Base-by-base conservation (phyloP, 2,113 vertebrate species). In the Aptenodytes patagonicus region DNA sequence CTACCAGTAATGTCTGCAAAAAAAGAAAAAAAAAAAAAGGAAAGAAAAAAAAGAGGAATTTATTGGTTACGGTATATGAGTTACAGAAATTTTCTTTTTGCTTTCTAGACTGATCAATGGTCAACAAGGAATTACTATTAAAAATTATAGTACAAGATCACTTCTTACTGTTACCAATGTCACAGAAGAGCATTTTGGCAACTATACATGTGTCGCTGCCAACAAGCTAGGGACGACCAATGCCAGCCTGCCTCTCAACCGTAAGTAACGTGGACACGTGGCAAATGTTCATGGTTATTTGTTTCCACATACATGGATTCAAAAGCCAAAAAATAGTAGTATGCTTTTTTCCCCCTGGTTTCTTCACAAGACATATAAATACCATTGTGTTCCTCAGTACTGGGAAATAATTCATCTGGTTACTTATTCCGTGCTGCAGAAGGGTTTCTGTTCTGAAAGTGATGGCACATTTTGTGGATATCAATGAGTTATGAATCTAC, bases 121-220 rank as follows among this genome's bases (percentile, higher is more conserved):
- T 77, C 98, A 98, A 93, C 99, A 99, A 98, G 99, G 99, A 95
- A 99, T 99, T 91, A 98, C 99, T 92, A 99, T 99, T 98, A 99
- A 99, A 98, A 99, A 98, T 97, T 99, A 99, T 96, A 99, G 98
- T 97, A 99, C 99, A 94, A 99, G 99, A 99, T 99, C 99, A 95
- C 97, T 99, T 96, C 99, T 99, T 96, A 99, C 99, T 88, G 98
- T 99, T 95, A 99, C 97, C 98, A 99, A 99, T 94, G 99, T 99
- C 98, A 99, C 99, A 97, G 99, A 99, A 98, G 99, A 99, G 97
- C 99, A 99, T 97, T 99, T 99, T 85, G 99, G 99, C 97, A 99
- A 99, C 99, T 99, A 99, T 98, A 99, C 99, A 18, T 99, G 99
- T 91, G 98, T 99, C 96, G 99, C 99, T 93, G 96, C 97, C 98